Conservation (phyloP, 2,113 vertebrate genomes). For the Brevimyrus niger region DNA sequence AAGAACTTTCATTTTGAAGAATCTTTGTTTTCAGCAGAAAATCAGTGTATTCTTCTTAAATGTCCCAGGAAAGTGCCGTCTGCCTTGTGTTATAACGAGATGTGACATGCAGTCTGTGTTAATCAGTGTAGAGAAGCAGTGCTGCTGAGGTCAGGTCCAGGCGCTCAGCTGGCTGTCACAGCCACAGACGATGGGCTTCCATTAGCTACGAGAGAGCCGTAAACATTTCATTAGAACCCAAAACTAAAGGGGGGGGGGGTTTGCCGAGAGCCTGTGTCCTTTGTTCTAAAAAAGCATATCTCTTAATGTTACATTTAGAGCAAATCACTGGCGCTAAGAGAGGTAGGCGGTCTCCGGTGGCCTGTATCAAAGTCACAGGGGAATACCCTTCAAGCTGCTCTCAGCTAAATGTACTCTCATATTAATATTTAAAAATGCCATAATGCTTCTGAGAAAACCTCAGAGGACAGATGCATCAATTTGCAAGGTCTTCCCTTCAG, state of each 20-base stretch:
- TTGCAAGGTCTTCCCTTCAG: conserved; percentile 84
- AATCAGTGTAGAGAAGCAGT: conserved; percentile 67
- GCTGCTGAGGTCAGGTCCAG: conserved; percentile 38
- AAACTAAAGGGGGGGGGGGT: neutral
- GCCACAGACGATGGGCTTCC: neutral
- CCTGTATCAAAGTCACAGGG: conserved; percentile 81
- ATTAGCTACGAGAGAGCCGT: conserved; percentile 17
- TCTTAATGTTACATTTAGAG: conserved; percentile 96
- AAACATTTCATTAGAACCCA: conserved; percentile 23
- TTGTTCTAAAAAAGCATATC: conserved; percentile 46
- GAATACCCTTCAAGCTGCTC: conserved; percentile 87
- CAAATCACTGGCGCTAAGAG: conserved; percentile 82
- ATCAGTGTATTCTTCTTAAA: conserved; percentile 19
- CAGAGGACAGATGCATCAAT: conserved; percentile 96
- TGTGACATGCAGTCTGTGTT: conserved; percentile 80
- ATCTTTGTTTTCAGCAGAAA: conserved; percentile 1
- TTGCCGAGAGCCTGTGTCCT: neutral
- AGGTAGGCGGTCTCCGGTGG: conserved; percentile 84
- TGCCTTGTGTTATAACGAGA: conserved; percentile 72
- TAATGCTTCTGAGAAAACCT: conserved; percentile 91
- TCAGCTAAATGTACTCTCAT: conserved; percentile 99
- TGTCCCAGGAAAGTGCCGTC: conserved; percentile 61
- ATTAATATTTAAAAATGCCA: conserved; percentile 99
- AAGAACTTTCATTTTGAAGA: neutral
- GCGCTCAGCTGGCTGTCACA: conserved; percentile 56